Evolutionary conservation across 2,797 vertebrate genomes (phyloP), one percentile per base, ranked within the genome.

Genomic region (Miichthys miiuy): DNA sequence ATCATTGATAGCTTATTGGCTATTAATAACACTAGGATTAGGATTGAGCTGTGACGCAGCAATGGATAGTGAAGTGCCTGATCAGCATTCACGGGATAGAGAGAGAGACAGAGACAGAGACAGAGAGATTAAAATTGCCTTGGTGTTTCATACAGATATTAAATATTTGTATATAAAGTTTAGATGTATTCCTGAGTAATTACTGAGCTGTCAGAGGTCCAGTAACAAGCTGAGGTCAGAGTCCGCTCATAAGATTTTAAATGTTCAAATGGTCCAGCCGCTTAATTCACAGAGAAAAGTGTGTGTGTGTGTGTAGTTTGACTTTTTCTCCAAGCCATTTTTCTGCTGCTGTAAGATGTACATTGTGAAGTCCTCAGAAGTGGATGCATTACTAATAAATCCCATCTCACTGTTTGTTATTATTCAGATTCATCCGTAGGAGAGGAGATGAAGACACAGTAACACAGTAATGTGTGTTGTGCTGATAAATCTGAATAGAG

Each of bases 1-100:
- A 65, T 11, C 60, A 38, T n/a, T 61, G 70, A 56, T 58, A 52
- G 74, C 61, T 86, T 82, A 82, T 14, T 75, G 66, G 25, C 76
- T 91, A 91, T 86, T 84, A 85, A 86, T 91, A 90, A 76, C 62
- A 57, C 25, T 75, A 51, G 85, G 89, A 89, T 91, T 86, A 56
- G 34, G 34, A 38, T 38, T 61, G 20, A 51, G 63, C 42, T 52
- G 76, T 88, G 86, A 88, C 79, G 75, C 75, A 73, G 68, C 68
- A 44, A 4, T 46, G 80, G 84, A 67, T 51, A 63, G 56, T 18
- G 48, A 84, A 69, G 52, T 58, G 73, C 46, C 27, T 46, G 30
- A 54, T 89, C 85, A 86, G 87, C 88, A 75, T 27, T 61, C 30
- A 78, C 10, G 17, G 83, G 83, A 86, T 86, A 41, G 54, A 70